These are phyloP conservation scores for Haliaeetus leucogaster DNA, from an alignment of 2,113 vertebrate species.

Conservation along the genomic window DNA sequence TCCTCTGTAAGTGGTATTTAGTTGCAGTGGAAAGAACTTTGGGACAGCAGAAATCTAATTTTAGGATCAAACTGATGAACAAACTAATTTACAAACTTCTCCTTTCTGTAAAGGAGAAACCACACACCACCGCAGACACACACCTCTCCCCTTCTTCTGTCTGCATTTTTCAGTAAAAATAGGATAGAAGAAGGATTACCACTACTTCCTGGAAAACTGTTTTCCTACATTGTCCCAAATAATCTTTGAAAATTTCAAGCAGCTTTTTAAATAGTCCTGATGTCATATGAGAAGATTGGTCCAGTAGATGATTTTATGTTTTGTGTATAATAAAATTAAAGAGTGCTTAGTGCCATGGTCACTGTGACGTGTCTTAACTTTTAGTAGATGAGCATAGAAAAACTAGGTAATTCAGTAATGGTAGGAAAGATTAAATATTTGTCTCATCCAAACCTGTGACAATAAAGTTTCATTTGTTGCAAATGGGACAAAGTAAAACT, in stretches of 20 bases:
- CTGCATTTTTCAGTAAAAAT: not conserved
- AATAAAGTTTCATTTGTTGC: not conserved
- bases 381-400: not conserved
- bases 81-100: not conserved
- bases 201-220: not conserved
- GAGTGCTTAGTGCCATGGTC: not conserved
- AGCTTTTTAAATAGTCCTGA: not conserved
- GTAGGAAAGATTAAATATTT: not conserved
- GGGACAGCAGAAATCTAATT: not conserved
- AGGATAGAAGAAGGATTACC: not conserved
- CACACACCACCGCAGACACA: not conserved
- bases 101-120: not conserved
- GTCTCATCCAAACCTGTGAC: not conserved
- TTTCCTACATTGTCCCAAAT: not conserved
- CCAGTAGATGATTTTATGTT: not conserved
- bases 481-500: not conserved
- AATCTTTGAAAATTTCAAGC: not conserved
- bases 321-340: not conserved
- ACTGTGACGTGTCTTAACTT: not conserved
- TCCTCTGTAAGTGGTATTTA: not conserved
- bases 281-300: not conserved
- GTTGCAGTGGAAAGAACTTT: not conserved
- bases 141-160: not conserved
- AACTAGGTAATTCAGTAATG: not conserved
- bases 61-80: not conserved